Conservation (phyloP, 2,888 invertebrate species). For the Lasioglossum leucozonium region DNA sequence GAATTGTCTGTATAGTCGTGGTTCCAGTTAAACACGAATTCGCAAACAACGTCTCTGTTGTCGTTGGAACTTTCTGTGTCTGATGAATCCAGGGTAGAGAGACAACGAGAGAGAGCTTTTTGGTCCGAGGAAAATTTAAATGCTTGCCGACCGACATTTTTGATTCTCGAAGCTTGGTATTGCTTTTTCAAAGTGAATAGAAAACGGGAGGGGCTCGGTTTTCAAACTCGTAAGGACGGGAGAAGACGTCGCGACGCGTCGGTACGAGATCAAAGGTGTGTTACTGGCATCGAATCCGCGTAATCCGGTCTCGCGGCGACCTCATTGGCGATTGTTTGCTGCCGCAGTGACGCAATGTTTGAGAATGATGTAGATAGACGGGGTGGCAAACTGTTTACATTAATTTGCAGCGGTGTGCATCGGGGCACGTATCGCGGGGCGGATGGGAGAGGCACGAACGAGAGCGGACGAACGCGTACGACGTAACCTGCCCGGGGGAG, state of each 20-base stretch:
- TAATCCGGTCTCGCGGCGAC: slow-evolving; percentile 17
- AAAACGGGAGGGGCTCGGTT: not conserved
- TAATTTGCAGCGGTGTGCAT: slow-evolving; percentile 37
- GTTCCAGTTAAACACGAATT: slow-evolving; percentile 22
- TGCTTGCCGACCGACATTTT: not conserved
- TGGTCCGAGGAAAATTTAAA: not conserved
- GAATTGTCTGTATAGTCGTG: slow-evolving; percentile 38
- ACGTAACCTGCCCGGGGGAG: not conserved
- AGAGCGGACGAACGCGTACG: not conserved
- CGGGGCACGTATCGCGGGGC: slow-evolving; percentile 30
- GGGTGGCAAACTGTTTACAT: slow-evolving; percentile 44
- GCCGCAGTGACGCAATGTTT: slow-evolving; percentile 39
- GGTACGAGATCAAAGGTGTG: not conserved
- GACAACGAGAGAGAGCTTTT: not conserved
- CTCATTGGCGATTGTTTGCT: slow-evolving; percentile 38
- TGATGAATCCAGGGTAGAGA: slow-evolving; percentile 14
- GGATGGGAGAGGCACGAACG: slow-evolving; percentile 9
- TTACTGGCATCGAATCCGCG: not conserved
- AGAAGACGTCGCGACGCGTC: not conserved
- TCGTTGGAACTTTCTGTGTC: slow-evolving; percentile 29
- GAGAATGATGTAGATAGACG: slow-evolving; percentile 24
- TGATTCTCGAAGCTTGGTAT: not conserved
- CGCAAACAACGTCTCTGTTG: slow-evolving; percentile 24
- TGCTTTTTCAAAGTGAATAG: not conserved
- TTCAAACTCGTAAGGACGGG: not conserved